These are phyloP conservation scores for Scaptomyza polygonia DNA, from an alignment of 2,888 invertebrate genomes.

Conservation along the genomic window DNA sequence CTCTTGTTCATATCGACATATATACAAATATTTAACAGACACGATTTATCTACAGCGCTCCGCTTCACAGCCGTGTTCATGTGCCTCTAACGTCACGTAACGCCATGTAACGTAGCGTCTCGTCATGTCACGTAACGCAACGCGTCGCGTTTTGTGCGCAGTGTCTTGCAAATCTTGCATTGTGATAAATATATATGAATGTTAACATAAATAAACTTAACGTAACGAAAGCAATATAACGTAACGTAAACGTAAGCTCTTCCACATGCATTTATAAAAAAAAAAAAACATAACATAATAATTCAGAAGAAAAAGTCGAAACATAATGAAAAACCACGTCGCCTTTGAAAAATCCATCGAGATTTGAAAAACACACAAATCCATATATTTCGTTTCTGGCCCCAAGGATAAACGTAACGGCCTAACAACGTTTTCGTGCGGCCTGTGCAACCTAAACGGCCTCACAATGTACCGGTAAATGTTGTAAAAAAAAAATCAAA, in stretches of 20 bases:
- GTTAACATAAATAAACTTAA: slow-evolving; percentile 26
- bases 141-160: slow-evolving; percentile 41
- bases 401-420: slow-evolving; percentile 62
- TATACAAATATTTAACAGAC: slow-evolving; percentile 17
- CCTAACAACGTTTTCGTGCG: slow-evolving; percentile 78
- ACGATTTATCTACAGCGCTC: slow-evolving; percentile 30
- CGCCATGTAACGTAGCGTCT: slow-evolving; percentile 19
- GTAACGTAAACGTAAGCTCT: slow-evolving; percentile 25
- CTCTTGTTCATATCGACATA: background rate
- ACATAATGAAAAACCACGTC: slow-evolving; percentile 37
- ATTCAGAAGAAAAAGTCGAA: slow-evolving; percentile 1
- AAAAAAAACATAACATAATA: slow-evolving; percentile 3
- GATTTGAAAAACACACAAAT: slow-evolving; percentile 21
- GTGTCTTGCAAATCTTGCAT: slow-evolving; percentile 32
- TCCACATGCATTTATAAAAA: slow-evolving; percentile 37
- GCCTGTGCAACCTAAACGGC: slow-evolving; percentile 75
- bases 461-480: slow-evolving; percentile 78
- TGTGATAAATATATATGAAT: slow-evolving; percentile 35
- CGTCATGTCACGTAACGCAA: slow-evolving; percentile 38
- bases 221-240: slow-evolving; percentile 25
- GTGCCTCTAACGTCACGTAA: slow-evolving; percentile 34
- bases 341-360: slow-evolving; percentile 21
- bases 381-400: slow-evolving; percentile 48
- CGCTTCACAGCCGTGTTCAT: slow-evolving; percentile 23
- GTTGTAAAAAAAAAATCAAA: slow-evolving; percentile 35